These are phyloP conservation scores for Lonchura striata DNA, from an alignment of 2,113 vertebrate genomes.

Conservation along the genomic window DNA sequence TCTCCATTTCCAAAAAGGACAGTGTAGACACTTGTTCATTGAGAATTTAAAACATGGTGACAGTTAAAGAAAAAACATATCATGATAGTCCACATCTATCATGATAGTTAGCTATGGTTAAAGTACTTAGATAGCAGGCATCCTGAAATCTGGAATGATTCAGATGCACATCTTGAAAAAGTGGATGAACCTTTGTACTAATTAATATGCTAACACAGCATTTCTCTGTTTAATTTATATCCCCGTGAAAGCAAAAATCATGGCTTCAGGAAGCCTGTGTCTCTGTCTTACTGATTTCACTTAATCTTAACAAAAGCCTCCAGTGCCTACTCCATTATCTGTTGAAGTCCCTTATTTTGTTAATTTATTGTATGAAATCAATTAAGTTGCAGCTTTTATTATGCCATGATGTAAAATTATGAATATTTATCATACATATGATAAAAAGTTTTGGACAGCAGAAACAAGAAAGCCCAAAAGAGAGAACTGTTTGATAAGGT, in stretches of 20 bases:
- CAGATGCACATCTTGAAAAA: not conserved
- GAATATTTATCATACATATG: not conserved
- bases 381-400: not conserved
- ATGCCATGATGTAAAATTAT: not conserved
- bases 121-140: not conserved
- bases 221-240: not conserved
- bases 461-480: not conserved
- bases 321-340: not conserved
- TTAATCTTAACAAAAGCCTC: not conserved
- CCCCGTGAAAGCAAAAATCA: not conserved
- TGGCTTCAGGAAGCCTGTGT: not conserved
- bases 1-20: not conserved
- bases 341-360: not conserved
- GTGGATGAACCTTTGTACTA: not conserved
- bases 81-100: not conserved
- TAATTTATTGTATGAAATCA: not conserved
- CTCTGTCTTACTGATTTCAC: not conserved
- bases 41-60: not conserved
- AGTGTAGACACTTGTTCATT: not conserved
- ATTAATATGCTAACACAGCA: not conserved
- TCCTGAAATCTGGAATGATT: not conserved
- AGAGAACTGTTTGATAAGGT: not conserved
- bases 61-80: not conserved
- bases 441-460: not conserved
- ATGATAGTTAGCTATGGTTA: not conserved